A percentile compares a stretch with the other conserved stretches of the same genome.
Conservation (phyloP, 1,140 invertebrate genomes). For the Tetranychus cinnabarinus region DNA sequence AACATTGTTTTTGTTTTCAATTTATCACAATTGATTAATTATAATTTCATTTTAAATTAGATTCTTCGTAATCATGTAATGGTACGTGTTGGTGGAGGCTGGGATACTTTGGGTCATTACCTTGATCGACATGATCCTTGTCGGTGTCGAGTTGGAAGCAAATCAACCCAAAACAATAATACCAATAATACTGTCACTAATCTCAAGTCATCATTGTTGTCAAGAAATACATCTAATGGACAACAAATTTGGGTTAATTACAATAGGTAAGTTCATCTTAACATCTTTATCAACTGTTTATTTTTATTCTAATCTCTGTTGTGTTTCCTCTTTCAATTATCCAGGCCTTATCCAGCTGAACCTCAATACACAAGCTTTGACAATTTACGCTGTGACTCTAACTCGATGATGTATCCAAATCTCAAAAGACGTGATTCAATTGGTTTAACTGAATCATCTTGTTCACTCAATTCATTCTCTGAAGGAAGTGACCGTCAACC, state of each 20-base stretch:
- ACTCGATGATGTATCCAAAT: background rate
- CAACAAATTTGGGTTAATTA: background rate
- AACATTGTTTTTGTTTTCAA: too few species aligned
- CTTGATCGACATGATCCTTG: conserved; percentile 90
- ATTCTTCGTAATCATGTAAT: conserved; percentile 87
- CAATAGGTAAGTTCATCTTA: background rate
- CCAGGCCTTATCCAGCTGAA: background rate
- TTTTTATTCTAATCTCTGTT: background rate
- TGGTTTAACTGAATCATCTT: background rate
- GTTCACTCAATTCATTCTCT: background rate
- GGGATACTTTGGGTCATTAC: conserved; percentile 88
- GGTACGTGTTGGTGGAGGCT: conserved; percentile 91
- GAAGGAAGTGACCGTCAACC: background rate
- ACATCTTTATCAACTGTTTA: background rate
- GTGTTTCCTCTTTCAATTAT: background rate
- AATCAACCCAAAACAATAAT: too few species aligned
- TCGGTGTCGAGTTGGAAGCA: conserved; percentile 21
- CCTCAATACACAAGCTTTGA: background rate
- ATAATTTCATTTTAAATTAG: conserved; percentile 22
- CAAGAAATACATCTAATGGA: background rate
- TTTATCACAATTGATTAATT: too few species aligned
- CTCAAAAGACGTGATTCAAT: background rate
- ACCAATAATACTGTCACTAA: too few species aligned
- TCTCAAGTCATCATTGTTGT: background rate
- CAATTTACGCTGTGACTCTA: background rate